Evolutionary conservation across 2,888 invertebrate genomes (phyloP), one percentile per base, ranked within the genome.

Genomic region (Sphaerophoria rueppellii): DNA sequence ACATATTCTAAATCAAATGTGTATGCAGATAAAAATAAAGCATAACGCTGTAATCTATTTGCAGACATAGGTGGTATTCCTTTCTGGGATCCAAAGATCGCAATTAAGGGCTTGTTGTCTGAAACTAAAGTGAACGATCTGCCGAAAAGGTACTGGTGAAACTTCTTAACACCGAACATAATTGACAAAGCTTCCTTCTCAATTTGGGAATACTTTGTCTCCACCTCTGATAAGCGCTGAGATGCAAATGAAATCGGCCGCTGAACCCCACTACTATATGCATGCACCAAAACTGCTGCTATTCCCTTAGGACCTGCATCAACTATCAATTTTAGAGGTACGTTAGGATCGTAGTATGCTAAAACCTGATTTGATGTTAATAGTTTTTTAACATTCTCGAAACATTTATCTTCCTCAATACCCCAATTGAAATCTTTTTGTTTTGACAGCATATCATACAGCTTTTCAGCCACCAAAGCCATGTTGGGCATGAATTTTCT

Each of bases 131-230:
- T 88, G 86, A 92, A 92, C 4, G 88, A 75, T 3, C 89, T 79
- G 6, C 91, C 92, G 82, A 87, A 89, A 4, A 91, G 32, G 80
- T 90, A 92, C 4, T 89, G 86, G 73, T 90, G 88, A 82, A 91
- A 92, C 80, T 88, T 88, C 50, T 88, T 87, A 3, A 91, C 88
- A 4, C 88, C 90, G 63, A 86, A 91, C 32, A 89, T 74, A 6
- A 91, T 86, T 11, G 88, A 87, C 6, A 90, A 87, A 5, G 89
- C 90, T 24, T 87, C 87, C 3, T 32, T 11, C 46, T 43, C 43
- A 14, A 9, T 61, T 24, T 24, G 24, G 24, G 24, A 24, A 24
- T 24, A 24, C 24, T 24, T 24, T 24, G 24, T 24, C 24, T 24
- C 24, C 2, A 24, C 24, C 24, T 24, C 24, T 24, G 24, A 24